Base-by-base conservation (phyloP, 2,888 invertebrate genomes). In the Drosophila pegasa region DNA sequence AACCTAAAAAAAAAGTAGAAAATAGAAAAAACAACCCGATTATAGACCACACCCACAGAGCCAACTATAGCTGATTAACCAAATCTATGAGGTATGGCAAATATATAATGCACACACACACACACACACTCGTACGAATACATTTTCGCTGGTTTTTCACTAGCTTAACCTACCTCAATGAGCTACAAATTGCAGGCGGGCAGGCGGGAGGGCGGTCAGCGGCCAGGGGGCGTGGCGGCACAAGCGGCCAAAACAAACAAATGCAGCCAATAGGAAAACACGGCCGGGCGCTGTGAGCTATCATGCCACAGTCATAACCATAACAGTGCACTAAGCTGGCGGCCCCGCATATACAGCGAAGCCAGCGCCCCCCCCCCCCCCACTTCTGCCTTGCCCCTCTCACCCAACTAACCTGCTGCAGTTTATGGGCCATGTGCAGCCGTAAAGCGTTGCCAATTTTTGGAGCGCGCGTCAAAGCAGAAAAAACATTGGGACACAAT, bases 401-500 rank as follows among this genome's bases (percentile, higher is more conserved):
- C 22, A 20, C 20, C 7, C 7, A 7, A 2, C 54, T 12, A 18
- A 20, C 22, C 60, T 33, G 45, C 54, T 45, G 54, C 47, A 45
- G 22, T 77, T 67, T 61, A 56, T 43, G 73, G 56, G 56, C 57
- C 50, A 61, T 60, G 22, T 60, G 45, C 73, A 57, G 56, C 52
- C 74, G 50, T 65, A 69, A 88, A 83, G 67, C 87, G 77, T 82
- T 83, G 87, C 77, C 88, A 87, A 75, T 88, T 84, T 83, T 84
- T 75, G 86, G 83, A 63, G 63, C 71, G 62, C 80, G 83, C 88
- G 83, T 84, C 88, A 84, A 84, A 84, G 83, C 87, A 84, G 88
- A 84, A 83, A 84, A 84, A 88, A 83, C 88, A 86, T 71, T 63
- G 82, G 78, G 68, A 45, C 83, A 83, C 86, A 86, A 83, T 88